Conservation (phyloP, 2,797 vertebrate genomes). For the Buceros bicornis region DNA sequence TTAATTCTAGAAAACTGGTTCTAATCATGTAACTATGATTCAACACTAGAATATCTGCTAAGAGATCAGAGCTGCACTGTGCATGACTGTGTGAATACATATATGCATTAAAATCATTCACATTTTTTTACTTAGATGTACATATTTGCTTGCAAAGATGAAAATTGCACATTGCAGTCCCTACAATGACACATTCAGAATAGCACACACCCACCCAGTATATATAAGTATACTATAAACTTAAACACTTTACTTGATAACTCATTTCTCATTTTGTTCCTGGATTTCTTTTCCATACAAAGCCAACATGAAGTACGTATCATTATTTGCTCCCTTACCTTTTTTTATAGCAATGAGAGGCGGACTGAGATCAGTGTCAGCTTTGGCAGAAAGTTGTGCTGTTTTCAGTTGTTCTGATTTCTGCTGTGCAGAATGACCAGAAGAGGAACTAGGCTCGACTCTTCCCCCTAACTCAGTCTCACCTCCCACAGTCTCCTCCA, state of each 20-base stretch:
- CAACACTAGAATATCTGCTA: not conserved
- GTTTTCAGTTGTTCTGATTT: not conserved
- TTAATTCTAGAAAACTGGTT: not conserved
- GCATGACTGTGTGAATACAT: not conserved
- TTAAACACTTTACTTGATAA: not conserved
- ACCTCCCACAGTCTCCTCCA: slow-evolving; percentile 11
- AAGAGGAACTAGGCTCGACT: not conserved
- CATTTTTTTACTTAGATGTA: not conserved
- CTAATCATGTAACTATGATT: not conserved
- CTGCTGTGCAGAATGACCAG: not conserved
- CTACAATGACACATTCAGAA: not conserved
- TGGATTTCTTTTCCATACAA: not conserved
- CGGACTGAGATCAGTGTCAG: not conserved
- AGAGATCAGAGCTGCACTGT: not conserved
- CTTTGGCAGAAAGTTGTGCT: not conserved
- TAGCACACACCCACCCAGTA: fast-evolving
- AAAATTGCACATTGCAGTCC: not conserved
- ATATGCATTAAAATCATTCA: not conserved
- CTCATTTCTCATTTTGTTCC: not conserved
- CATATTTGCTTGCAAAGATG: not conserved
- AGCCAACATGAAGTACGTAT: not conserved
- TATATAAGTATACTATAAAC: not conserved
- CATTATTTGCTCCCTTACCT: slow-evolving; percentile 34
- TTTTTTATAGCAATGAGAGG: slow-evolving; percentile 51
- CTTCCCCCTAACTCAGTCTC: not conserved